Conservation (phyloP, 2,113 vertebrate species). For the Odocoileus hemionus region DNA sequence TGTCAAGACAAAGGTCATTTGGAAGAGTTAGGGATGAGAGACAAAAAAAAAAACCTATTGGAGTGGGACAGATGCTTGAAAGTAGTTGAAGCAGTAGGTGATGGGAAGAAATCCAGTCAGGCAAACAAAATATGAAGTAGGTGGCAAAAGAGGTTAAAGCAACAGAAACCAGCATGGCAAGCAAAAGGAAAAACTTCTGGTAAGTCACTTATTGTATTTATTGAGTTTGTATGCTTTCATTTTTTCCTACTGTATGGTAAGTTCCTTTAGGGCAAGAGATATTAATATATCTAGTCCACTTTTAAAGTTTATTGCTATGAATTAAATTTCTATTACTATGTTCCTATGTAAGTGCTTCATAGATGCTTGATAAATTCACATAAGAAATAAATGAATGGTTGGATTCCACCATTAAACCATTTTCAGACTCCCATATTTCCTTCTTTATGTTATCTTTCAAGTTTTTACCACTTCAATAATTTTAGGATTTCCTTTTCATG, state of each 20-base stretch:
- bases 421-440: neutral
- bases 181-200: neutral
- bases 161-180: neutral
- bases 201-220: neutral
- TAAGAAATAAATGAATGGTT: neutral
- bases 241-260: neutral
- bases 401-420: neutral
- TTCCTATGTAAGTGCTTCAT: neutral
- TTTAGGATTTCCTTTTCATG: neutral
- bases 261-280: neutral
- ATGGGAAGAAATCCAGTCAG: conserved; percentile 12
- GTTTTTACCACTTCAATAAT: neutral
- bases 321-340: neutral
- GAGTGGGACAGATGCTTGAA: neutral
- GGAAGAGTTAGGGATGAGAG: neutral
- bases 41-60: neutral
- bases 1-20: conserved; percentile 2
- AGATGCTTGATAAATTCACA: neutral
- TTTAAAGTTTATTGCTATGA: neutral
- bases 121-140: neutral
- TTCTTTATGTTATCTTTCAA: neutral
- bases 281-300: neutral
- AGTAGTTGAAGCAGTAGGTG: neutral
- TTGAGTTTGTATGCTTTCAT: neutral
- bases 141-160: neutral